Base-by-base conservation (phyloP, 2,113 vertebrate species). In the Seriola quinqueradiata region DNA sequence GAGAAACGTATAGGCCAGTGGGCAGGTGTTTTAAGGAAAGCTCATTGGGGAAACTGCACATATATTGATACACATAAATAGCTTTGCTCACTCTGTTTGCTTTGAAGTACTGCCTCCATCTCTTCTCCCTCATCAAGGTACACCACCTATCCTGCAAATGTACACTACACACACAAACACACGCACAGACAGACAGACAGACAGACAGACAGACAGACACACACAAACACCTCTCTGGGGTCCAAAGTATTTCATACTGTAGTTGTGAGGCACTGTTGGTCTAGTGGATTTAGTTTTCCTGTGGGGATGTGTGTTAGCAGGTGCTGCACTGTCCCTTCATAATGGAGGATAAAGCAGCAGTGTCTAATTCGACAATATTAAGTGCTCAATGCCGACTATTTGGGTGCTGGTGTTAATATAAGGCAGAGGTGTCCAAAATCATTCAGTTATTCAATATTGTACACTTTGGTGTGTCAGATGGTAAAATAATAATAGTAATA, bases 251-350 rank as follows among this genome's bases (percentile, higher is more conserved):
- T 87, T 82, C 77, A 78, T 71, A 59, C 52, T 52, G 75, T 77
- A 79, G 63, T 75, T 86, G 72, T 77, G 80, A 64, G 70, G 75
- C 81, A 73, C 78, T 78, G 69, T 90, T 82, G 74, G 84, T 83
- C 57, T 59, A 23, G 78, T 84, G 82, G 86, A 87, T 87, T 85
- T 87, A 85, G 72, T 61, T 87, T 72, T 89, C 88, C 87, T 79
- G 8, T 90, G 84, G 89, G 89, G 77, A 82, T 48, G 75, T 70
- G 76, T 80, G 90, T 89, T 93, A 88, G 73, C 89, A 91, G 89
- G 90, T 91, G 85, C 55, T 89, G 83, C 82, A 75, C 80, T 84
- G 88, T 86, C 76, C 87, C 78, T 89, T 90, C 81, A 79, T 92
- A 88, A 91, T 87, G 66, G 89, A 84, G 78, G 82, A 86, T 87